phyloP scores from a whole-genome alignment of 2,797 vertebrate genomes.

The Myotis daubentonii region DNA sequence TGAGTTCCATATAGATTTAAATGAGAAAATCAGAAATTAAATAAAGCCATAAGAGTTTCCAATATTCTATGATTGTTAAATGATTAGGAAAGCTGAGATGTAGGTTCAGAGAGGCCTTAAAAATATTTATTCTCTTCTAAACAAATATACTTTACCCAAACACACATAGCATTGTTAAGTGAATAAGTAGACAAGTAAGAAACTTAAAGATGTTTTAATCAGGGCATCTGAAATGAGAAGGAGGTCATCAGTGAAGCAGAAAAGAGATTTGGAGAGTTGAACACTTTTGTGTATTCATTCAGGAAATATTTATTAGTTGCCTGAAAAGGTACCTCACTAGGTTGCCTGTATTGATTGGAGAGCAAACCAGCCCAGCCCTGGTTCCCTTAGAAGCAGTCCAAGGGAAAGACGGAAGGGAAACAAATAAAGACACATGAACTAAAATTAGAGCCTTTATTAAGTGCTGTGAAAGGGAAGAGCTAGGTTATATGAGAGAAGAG shows the following conservation, averaged over 20 bases:
- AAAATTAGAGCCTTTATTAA: not conserved
- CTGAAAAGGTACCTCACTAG: not conserved
- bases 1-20: not conserved
- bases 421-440: not conserved
- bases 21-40: conserved; percentile 12
- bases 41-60: not conserved
- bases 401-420: not conserved
- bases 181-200: not conserved
- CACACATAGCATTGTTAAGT: not conserved
- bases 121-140: not conserved
- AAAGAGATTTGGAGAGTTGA: not conserved
- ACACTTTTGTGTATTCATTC: not conserved
- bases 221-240: not conserved
- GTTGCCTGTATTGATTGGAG: not conserved
- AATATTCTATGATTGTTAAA: not conserved
- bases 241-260: not conserved
- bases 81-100: not conserved
- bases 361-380: not conserved
- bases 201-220: not conserved
- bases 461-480: not conserved
- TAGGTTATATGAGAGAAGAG: not conserved
- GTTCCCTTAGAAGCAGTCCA: not conserved
- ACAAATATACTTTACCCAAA: not conserved
- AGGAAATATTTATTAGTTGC: not conserved
- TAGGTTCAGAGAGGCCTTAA: not conserved